A percentile compares a stretch with the other conserved stretches of the same genome.
Evolutionary conservation across 2,888 invertebrate species (phyloP).

Genomic region (Dilophus febrilis): DNA sequence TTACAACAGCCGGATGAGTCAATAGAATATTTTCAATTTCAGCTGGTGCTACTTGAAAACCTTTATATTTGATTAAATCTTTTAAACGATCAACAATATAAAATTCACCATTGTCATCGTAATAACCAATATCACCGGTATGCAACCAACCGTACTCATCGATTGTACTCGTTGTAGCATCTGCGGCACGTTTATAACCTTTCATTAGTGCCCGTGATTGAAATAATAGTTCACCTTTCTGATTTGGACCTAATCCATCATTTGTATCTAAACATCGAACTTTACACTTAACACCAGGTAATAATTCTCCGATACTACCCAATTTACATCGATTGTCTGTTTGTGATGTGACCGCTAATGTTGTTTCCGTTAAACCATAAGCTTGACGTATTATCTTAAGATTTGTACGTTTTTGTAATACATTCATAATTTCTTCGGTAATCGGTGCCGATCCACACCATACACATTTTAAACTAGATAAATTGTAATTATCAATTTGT

Average conservation of each 20-base stretch:
- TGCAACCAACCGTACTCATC: conserved; percentile 60
- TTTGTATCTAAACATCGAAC: conserved; percentile 47
- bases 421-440: conserved; percentile 48
- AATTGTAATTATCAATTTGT: conserved; percentile 53
- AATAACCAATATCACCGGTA: conserved; percentile 71
- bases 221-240: conserved; percentile 71
- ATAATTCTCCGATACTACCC: conserved; percentile 49
- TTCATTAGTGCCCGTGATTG: conserved; percentile 68
- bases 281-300: conserved; percentile 47
- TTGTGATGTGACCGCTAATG: conserved; percentile 37
- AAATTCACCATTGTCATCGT: conserved; percentile 51
- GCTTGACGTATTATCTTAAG: conserved; percentile 46
- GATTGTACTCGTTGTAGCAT: conserved; percentile 44
- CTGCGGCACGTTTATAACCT: conserved; percentile 58
- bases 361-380: conserved; percentile 68
- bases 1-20: conserved; percentile 49
- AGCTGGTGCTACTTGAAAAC: conserved; percentile 72
- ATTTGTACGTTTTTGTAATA: conserved; percentile 26
- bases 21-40: conserved; percentile 69
- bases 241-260: conserved; percentile 39
- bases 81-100: conserved; percentile 66
- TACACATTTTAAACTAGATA: conserved; percentile 50
- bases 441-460: conserved; percentile 72
- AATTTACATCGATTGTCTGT: conserved; percentile 28
- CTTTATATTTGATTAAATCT: conserved; percentile 83